Conservation (phyloP, 1,140 invertebrate genomes). For the Cotesia glomerata region DNA sequence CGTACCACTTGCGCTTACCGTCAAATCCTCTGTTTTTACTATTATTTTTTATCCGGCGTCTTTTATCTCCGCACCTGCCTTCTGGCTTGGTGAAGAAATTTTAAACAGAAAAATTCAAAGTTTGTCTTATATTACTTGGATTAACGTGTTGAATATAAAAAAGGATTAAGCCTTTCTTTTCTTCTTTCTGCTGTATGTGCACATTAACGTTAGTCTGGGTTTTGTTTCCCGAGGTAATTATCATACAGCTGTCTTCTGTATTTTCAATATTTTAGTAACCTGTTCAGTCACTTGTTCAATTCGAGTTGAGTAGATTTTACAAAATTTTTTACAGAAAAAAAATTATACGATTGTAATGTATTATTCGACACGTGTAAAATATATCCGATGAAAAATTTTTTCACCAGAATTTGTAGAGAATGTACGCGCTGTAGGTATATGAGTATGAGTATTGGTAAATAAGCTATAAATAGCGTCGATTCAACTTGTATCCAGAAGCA, state of each 20-base stretch:
- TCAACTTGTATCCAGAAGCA: too few relatives aligned
- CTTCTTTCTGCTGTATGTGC: too few relatives aligned
- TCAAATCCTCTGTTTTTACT: constrained; percentile 9
- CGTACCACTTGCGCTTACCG: constrained; percentile 12
- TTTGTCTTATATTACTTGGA: not conserved
- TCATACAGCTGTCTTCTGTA: too few relatives aligned
- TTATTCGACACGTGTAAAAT: not conserved
- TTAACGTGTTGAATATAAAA: not conserved
- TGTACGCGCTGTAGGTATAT: too few relatives aligned
- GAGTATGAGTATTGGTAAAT: too few relatives aligned
- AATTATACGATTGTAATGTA: too few relatives aligned
- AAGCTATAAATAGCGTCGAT: too few relatives aligned
- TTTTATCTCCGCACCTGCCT: too few relatives aligned
- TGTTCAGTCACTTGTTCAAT: too few relatives aligned
- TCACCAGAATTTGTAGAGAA: not conserved
- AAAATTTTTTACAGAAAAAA: constrained; percentile 2
- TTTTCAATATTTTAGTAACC: too few relatives aligned
- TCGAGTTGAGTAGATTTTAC: not conserved
- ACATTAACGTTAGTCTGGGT: too few relatives aligned
- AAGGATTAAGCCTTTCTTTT: not conserved
- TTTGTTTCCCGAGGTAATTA: too few relatives aligned
- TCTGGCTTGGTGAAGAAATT: not conserved
- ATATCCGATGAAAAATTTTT: not conserved
- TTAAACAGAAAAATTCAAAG: not conserved
- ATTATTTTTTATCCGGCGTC: not conserved